Evolutionary conservation across 2,113 vertebrate genomes (phyloP).

Genomic region (Atrichornis clamosus): DNA sequence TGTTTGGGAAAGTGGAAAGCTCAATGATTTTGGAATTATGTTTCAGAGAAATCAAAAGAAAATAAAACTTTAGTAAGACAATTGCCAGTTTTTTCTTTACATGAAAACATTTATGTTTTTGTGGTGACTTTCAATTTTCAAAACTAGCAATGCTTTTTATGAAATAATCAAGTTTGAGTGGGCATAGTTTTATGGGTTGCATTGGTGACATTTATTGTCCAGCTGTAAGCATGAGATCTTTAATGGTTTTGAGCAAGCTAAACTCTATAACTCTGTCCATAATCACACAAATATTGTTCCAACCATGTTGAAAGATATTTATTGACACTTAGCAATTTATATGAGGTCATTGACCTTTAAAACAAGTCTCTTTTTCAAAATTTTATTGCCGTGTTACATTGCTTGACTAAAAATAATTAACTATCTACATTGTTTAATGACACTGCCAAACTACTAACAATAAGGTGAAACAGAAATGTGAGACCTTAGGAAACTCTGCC

Average conservation of each 20-base stretch:
- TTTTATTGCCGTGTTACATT: slow-evolving; percentile 22
- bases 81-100: slow-evolving; percentile 25
- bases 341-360: not conserved
- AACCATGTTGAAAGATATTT: slow-evolving; percentile 33
- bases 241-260: not conserved
- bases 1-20: not conserved
- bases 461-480: not conserved
- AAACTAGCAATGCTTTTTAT: not conserved
- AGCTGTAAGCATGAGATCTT: not conserved
- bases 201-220: not conserved
- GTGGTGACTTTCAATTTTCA: not conserved
- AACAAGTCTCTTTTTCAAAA: slow-evolving; percentile 37
- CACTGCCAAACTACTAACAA: slow-evolving; percentile 9
- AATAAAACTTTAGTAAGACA: slow-evolving; percentile 13
- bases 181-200: not conserved
- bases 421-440: slow-evolving; percentile 26
- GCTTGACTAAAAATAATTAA: slow-evolving; percentile 61
- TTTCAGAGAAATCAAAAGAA: slow-evolving; percentile 39
- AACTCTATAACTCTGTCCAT: not conserved
- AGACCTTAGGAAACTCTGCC: not conserved
- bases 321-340: slow-evolving; percentile 41
- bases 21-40: not conserved
- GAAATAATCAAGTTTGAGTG: not conserved
- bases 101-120: not conserved
- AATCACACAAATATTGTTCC: not conserved